Conservation (phyloP, 2,797 vertebrate genomes). For the Gymnoscopelus microlampas region DNA sequence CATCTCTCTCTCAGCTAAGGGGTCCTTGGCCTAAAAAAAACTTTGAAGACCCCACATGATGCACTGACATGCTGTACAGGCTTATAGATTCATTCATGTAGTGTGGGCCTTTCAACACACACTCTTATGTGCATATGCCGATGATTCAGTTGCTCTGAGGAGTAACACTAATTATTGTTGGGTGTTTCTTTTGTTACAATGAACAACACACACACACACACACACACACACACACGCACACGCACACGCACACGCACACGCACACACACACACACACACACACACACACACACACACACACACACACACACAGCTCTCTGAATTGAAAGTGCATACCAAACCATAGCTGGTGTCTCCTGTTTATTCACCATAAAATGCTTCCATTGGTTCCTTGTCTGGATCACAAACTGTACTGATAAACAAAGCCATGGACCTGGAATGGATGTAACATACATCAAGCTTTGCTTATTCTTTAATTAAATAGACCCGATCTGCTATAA, state of each 20-base stretch:
- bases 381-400: slow-evolving; percentile 16
- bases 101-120: background rate
- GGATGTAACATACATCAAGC: slow-evolving; percentile 44
- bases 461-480: slow-evolving; percentile 1
- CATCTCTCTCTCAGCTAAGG: too few relatives aligned
- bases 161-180: too few relatives aligned
- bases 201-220: background rate
- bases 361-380: slow-evolving; percentile 50
- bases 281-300: background rate
- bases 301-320: slow-evolving; percentile 22
- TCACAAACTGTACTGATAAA: slow-evolving; percentile 42
- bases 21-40: too few relatives aligned
- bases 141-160: too few relatives aligned
- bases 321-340: slow-evolving; percentile 34
- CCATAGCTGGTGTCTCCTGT: slow-evolving; percentile 37
- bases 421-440: slow-evolving; percentile 30
- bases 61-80: too few relatives aligned
- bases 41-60: too few relatives aligned
- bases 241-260: background rate
- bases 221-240: too few relatives aligned
- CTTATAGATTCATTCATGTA: too few relatives aligned
- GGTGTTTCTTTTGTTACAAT: too few relatives aligned
- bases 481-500: slow-evolving; percentile 23
- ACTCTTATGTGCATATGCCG: too few relatives aligned
- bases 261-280: background rate